Conservation (phyloP, 2,797 vertebrate genomes). For the Potorous gilbertii region DNA sequence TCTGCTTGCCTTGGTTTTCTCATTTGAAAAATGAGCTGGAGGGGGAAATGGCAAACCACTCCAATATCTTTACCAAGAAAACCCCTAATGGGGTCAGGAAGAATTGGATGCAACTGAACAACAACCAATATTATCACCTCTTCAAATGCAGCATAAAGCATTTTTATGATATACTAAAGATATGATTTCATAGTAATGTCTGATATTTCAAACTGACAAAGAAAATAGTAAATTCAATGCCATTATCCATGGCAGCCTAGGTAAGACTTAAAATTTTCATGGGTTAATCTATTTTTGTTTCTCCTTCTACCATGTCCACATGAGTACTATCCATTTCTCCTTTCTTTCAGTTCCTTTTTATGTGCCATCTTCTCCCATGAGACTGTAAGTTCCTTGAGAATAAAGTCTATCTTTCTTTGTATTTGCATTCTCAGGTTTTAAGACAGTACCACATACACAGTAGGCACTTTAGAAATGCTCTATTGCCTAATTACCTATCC, state of each 20-base stretch:
- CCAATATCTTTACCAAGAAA: background rate
- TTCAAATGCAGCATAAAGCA: background rate
- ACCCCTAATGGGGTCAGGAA: background rate
- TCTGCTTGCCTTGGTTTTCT: background rate
- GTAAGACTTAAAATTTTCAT: background rate
- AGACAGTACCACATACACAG: background rate
- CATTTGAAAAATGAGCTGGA: background rate
- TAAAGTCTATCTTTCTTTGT: background rate
- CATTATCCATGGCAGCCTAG: background rate
- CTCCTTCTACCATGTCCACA: background rate
- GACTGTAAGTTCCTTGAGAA: background rate
- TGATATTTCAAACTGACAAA: background rate
- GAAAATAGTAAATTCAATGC: background rate
- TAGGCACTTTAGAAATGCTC: background rate
- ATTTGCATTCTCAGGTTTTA: background rate
- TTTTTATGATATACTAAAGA: background rate
- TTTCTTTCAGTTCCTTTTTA: background rate
- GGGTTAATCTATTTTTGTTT: background rate
- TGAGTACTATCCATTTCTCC: background rate
- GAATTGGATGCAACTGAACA: background rate
- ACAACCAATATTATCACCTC: background rate
- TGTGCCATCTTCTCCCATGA: background rate
- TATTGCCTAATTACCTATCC: no score
- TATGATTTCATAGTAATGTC: background rate
- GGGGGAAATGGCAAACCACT: background rate